A percentile compares a stretch with the other conserved stretches of the same genome.
phyloP scores from a whole-genome alignment of 2,113 vertebrate genomes.

The Leucopsar rothschildi region DNA sequence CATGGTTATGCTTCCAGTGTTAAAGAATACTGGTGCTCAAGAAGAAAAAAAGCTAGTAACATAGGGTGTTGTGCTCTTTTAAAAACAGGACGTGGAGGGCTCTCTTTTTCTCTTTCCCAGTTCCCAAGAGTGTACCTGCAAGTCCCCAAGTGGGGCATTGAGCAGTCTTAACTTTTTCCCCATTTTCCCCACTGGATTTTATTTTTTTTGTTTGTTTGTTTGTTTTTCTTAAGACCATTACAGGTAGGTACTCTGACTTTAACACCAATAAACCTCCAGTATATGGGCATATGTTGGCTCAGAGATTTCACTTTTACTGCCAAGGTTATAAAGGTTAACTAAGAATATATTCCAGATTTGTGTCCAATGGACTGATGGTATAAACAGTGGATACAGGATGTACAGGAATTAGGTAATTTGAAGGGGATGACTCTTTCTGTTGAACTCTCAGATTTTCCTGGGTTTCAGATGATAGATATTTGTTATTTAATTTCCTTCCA shows the following conservation, averaged over 20 bases:
- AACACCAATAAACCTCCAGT: not conserved
- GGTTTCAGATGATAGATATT: not conserved
- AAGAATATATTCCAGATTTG: not conserved
- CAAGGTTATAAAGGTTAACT: not conserved
- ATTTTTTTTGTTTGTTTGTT: no score
- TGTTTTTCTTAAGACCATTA: not conserved
- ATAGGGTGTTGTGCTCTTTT: not conserved
- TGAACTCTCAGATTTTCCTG: not conserved
- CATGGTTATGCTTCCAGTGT: not conserved
- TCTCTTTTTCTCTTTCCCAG: not conserved
- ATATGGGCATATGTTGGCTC: not conserved
- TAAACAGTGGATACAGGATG: not conserved
- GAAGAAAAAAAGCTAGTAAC: fast-evolving
- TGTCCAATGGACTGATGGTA: not conserved
- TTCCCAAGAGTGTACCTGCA: not conserved
- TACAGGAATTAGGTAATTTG: not conserved
- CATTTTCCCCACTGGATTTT: no score
- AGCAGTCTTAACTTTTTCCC: not conserved
- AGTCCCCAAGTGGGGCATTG: not conserved
- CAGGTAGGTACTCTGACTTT: not conserved
- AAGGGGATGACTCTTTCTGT: not conserved
- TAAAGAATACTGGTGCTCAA: not conserved
- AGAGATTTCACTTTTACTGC: not conserved
- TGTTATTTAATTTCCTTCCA: not conserved
- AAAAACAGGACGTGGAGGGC: not conserved